These are phyloP conservation scores for Ambastaia sidthimunki DNA, from an alignment of 2,797 vertebrate species.

Conservation along the genomic window DNA sequence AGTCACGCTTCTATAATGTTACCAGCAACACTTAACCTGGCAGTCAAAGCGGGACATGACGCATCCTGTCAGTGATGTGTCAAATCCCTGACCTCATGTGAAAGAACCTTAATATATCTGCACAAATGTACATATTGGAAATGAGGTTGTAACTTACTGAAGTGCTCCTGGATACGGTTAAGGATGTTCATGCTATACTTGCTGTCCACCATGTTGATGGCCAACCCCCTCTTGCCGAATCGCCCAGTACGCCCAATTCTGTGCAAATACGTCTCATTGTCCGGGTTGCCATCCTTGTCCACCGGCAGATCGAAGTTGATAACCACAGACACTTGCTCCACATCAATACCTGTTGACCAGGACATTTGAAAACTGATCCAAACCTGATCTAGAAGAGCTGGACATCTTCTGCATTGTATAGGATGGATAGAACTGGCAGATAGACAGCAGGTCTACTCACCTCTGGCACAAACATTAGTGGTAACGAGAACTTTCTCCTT, in stretches of 20 bases:
- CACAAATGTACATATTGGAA: no score
- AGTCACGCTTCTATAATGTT: no score
- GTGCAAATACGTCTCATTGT: slow-evolving; percentile 96
- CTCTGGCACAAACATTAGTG: slow-evolving; percentile 92
- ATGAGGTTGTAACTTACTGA: slow-evolving; percentile 81
- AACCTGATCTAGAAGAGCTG: neutral
- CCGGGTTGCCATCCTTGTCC: slow-evolving; percentile 94
- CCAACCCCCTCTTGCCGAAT: slow-evolving; percentile 94
- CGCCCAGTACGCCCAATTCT: slow-evolving; percentile 93
- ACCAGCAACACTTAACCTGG: no score
- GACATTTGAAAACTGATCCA: neutral
- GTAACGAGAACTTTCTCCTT: slow-evolving; percentile 98
- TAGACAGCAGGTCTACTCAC: slow-evolving; percentile 56
- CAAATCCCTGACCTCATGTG: no score
- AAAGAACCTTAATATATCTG: no score
- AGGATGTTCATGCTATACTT: slow-evolving; percentile 96
- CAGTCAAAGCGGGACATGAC: no score
- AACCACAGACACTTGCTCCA: slow-evolving; percentile 96
- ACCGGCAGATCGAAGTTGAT: slow-evolving; percentile 97
- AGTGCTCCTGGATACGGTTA: slow-evolving; percentile 94
- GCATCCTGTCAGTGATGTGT: no score
- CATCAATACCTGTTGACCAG: slow-evolving; percentile 85
- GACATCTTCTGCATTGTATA: no score
- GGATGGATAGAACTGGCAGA: neutral
- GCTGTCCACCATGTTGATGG: slow-evolving; percentile 98